These are phyloP conservation scores for Lordiphosa andalusiaca DNA, from an alignment of 2,888 invertebrate species.

Conservation along the genomic window DNA sequence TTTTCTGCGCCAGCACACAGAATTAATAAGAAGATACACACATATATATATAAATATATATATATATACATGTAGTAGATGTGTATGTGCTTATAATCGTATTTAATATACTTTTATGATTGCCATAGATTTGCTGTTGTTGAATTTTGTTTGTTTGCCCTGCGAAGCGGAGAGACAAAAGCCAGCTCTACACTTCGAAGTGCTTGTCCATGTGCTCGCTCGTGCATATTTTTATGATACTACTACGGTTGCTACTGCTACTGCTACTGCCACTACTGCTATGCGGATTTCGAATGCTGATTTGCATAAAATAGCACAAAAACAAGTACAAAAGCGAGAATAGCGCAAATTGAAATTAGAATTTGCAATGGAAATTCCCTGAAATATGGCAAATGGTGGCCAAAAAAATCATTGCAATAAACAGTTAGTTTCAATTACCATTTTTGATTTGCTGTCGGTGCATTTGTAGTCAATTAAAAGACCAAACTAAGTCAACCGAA, in stretches of 20 bases:
- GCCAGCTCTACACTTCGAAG: conserved; percentile 23
- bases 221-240: conserved; percentile 41
- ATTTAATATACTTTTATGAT: conserved; percentile 1
- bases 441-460: not conserved
- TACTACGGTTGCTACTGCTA: not conserved
- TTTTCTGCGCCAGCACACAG: too few species aligned
- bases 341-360: conserved; percentile 21
- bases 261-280: not conserved
- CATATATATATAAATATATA: too few species aligned
- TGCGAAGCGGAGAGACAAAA: conserved; percentile 15
- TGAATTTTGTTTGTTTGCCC: conserved; percentile 18
- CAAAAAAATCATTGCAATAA: not conserved
- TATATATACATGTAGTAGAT: too few species aligned
- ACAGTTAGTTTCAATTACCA: conserved; percentile 19
- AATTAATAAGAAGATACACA: too few species aligned
- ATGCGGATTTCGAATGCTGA: conserved; percentile 15
- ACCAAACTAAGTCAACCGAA: conserved; percentile 51
- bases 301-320: conserved; percentile 40
- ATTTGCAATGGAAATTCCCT: conserved; percentile 29
- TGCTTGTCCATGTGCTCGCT: conserved; percentile 61
- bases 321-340: conserved; percentile 1
- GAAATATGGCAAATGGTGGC: conserved; percentile 21
- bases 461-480: conserved; percentile 50
- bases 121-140: not conserved
- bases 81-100: conserved; percentile 4